Base-by-base conservation (phyloP, 2,797 vertebrate genomes). In the Aphelocoma californica region DNA sequence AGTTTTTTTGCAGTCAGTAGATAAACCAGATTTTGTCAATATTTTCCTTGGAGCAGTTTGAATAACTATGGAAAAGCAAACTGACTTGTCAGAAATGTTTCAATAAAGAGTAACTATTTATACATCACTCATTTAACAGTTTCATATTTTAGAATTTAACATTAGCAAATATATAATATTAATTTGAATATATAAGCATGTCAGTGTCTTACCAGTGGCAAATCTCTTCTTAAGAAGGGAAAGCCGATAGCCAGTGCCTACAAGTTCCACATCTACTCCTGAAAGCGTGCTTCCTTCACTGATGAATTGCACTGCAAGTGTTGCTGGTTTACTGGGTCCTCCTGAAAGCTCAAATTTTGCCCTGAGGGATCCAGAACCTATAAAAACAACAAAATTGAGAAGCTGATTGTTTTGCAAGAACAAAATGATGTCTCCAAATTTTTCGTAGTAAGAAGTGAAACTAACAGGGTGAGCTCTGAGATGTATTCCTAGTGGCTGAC, bases 141-240 rank as follows among this genome's bases (percentile, higher is more conserved):
- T 75, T 65, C 3, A 3, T 58, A n/a, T 69, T 86, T 64, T n/a
- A 38, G 23, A 92, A 58, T 44, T 44, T 34, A 73, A 14, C 25
- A 54, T 14, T 38, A 32, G 2, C 45, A 19, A 79, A 61, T 54
- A 58, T 19, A 31, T 20, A 11, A 38, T 20, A 42, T 9, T 64
- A 47, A 42, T 47, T 53, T 47, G 20, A 88, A 50, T n/a, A 60
- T 18, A 40, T 58, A 67, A 44, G 18, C 4, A 14, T 11, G 28
- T 57, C 36, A 53, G 12, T 29, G 24, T 73, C 98, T 97, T 97
- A 99, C 99, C 99, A 97, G 99, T 99, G 93, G 98, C 98, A 97
- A 99, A 99, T 89, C 99, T 98, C 97, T 99, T 99, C 97, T 99
- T 99, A 92, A 98, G 98, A 92, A 99, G 98, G 24, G 99, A 99